Evolutionary conservation across 64 coral and sea anemone genomes (phyloP), one percentile per base, ranked within the genome.

Genomic region (Montipora cactus): DNA sequence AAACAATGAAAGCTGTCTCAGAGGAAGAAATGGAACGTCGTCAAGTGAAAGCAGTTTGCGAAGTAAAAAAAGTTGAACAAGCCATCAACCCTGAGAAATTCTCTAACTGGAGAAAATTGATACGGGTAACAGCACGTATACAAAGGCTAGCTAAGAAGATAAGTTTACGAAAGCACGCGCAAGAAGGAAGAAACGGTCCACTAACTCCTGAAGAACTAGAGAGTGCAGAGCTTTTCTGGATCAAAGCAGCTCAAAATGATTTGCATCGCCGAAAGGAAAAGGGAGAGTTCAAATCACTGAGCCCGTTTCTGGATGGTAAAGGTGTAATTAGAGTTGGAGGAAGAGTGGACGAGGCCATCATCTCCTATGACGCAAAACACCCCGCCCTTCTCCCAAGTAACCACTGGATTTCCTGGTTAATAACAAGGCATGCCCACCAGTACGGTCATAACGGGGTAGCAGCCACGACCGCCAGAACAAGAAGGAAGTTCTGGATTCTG

Each of bases 41-140:
- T 8, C 49, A 22, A 18, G 72, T 87, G 4, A 78, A 69, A 28
- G 74, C 79, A 16, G 62, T 23, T 7, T 57, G 14, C 71, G 44
- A 59, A 22, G 18, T 81, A 22, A 55, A 2, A 6, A 47, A 11
- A 7, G 22, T 75, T 7, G 18, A 59, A 61, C 14, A 84, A 0
- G 52, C 28, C 12, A 89, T 89, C 6, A 67, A 94, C 19, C 57
- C 74, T 7, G 47, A 89, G 8, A 81, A 53, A 14, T 94, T 89
- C 77, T 94, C 77, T 11, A 94, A 67, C 14, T 88, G 85, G 78
- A 75, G n/a, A 75, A 94, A 72, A 87, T 77, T 89, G 44, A 79
- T 94, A 49, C 52, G 62, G 25, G 59, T 59, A 12, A 89, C 78
- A n/a, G 87, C 87, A 76, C 68, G 21, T 74, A 69, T 94, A 18